A percentile compares a stretch with the other conserved stretches of the same genome.
phyloP scores from a whole-genome alignment of 2,888 invertebrate genomes.

The Xestoiulus laeticollis region DNA sequence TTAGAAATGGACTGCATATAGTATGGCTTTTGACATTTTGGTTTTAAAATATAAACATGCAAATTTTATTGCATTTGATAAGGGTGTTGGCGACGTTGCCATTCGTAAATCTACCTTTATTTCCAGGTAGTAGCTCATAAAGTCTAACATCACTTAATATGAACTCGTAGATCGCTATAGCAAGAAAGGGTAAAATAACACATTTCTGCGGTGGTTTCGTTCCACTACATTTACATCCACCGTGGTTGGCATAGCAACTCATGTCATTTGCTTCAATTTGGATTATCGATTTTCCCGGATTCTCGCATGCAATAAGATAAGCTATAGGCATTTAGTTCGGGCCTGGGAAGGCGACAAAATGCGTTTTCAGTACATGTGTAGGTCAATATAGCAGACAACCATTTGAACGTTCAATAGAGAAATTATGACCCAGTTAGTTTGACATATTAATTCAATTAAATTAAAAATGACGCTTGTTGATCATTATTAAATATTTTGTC shows the following conservation, averaged over 20 bases:
- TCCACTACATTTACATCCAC: conserved; percentile 19
- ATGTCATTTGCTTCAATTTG: conserved; percentile 19
- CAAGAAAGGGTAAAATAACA: neutral
- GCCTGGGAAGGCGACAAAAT: neutral
- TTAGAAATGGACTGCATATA: neutral
- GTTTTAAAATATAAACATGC: neutral
- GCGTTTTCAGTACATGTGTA: neutral
- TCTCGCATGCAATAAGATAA: conserved; percentile 17
- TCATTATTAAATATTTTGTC: too few species aligned
- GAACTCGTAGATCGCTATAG: neutral
- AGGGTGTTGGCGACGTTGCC: neutral
- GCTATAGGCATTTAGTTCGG: neutral
- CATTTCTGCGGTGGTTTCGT: neutral
- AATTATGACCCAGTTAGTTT: neutral
- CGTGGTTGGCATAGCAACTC: conserved; percentile 19
- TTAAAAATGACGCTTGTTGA: too few species aligned
- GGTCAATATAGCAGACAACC: neutral
- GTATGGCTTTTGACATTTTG: neutral
- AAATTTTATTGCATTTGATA: neutral
- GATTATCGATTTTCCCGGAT: conserved; percentile 3
- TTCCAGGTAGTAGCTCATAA: neutral
- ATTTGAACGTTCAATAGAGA: too few species aligned
- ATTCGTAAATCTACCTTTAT: neutral
- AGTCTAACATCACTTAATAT: neutral
- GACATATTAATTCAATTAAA: too few species aligned